Conservation (phyloP, 2,888 invertebrate species). For the Drosophila pseudotakahashii region DNA sequence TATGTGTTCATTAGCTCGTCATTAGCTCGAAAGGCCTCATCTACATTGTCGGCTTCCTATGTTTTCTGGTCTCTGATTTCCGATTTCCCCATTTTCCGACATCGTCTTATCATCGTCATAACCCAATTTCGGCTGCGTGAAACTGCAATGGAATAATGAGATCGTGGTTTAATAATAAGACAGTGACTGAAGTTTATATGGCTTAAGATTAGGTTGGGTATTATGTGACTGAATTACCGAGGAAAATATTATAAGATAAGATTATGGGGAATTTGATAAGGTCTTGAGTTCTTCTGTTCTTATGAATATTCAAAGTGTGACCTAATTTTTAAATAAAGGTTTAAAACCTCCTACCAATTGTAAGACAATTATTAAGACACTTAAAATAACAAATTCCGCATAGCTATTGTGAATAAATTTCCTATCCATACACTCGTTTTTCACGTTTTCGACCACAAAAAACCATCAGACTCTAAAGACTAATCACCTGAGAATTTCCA, state of each 20-base stretch:
- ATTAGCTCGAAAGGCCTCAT: slow-evolving; percentile 63
- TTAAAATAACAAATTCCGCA: too few species aligned
- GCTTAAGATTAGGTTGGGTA: slow-evolving; percentile 7
- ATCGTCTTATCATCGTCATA: slow-evolving; percentile 17
- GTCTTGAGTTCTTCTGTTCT: not conserved
- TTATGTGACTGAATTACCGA: slow-evolving; percentile 3
- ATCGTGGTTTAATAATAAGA: not conserved
- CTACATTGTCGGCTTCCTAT: slow-evolving; percentile 28
- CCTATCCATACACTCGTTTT: not conserved
- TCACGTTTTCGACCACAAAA: slow-evolving; percentile 6
- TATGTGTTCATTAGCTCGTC: slow-evolving; percentile 66
- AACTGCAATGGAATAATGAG: slow-evolving; percentile 44
- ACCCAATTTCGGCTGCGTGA: slow-evolving; percentile 53
- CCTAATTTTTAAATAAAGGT: too few species aligned
- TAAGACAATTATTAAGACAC: too few species aligned
- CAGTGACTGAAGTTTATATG: slow-evolving; percentile 2
- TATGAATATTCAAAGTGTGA: not conserved
- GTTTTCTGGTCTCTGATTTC: not conserved
- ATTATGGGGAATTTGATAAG: not conserved
- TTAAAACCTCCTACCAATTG: too few species aligned
- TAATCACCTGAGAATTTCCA: slow-evolving; percentile 15
- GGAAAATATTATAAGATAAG: slow-evolving; percentile 13
- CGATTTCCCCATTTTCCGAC: slow-evolving; percentile 24
- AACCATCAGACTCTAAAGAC: slow-evolving; percentile 3
- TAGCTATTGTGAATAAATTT: slow-evolving; percentile 5